Evolutionary conservation across 2,113 vertebrate genomes (phyloP).

Genomic region (Paracyprichromis sp.): DNA sequence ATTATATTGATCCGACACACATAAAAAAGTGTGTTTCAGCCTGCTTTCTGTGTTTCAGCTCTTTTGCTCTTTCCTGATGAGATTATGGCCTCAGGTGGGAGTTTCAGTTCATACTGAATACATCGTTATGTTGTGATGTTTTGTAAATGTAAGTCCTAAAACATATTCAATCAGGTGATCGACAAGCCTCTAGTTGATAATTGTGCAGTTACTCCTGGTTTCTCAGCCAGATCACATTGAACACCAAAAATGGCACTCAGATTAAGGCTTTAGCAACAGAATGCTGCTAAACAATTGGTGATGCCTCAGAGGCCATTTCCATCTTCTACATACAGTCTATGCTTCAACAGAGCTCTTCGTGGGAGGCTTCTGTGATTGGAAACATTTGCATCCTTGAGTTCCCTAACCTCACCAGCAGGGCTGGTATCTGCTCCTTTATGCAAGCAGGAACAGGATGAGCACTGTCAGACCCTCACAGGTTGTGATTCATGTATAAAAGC

Average conservation of each 20-base stretch:
- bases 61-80: background rate
- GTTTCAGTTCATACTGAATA: background rate
- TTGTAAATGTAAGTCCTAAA: background rate
- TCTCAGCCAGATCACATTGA: background rate
- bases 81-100: background rate
- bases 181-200: background rate
- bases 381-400: background rate
- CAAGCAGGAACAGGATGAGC: background rate
- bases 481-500: background rate
- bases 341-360: background rate
- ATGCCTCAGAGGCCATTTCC: background rate
- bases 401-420: background rate
- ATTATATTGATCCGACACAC: background rate
- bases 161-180: background rate
- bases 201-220: background rate
- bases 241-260: background rate
- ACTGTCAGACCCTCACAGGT: background rate
- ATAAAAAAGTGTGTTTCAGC: background rate
- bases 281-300: background rate
- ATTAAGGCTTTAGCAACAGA: background rate
- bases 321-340: background rate
- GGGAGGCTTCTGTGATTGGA: background rate
- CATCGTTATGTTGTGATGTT: background rate
- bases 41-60: background rate
- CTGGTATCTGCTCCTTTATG: background rate